These are phyloP conservation scores for Notarius quadriscutis DNA, from an alignment of 2,113 vertebrate genomes.

Conservation along the genomic window DNA sequence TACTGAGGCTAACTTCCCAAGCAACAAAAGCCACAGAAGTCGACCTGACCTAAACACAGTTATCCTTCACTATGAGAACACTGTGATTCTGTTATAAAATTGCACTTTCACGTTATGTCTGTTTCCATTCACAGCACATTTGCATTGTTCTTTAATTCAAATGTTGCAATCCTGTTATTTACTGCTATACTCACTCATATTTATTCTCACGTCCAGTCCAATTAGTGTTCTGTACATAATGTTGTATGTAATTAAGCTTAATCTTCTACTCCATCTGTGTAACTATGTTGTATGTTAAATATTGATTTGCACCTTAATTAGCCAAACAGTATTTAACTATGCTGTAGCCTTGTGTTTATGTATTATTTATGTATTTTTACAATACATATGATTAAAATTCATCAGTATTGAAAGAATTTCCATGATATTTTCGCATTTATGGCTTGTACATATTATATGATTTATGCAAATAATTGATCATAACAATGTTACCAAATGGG, in stretches of 20 bases:
- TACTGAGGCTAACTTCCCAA: neutral
- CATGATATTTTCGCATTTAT: conserved; percentile 6
- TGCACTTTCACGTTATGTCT: neutral
- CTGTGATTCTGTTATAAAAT: neutral
- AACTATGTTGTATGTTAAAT: neutral
- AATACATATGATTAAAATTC: neutral
- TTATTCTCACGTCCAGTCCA: neutral
- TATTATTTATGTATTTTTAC: neutral
- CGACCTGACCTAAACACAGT: neutral
- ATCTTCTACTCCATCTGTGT: neutral
- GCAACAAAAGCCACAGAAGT: neutral
- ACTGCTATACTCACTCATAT: neutral
- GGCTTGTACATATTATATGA: conserved; percentile 29
- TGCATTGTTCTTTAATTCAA: neutral
- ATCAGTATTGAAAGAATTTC: neutral
- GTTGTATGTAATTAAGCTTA: neutral
- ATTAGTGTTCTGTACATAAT: neutral
- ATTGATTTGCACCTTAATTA: neutral
- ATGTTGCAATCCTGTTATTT: neutral
- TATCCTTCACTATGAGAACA: neutral
- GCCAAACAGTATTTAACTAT: neutral
- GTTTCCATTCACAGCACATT: neutral
- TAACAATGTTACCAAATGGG: conserved; percentile 80
- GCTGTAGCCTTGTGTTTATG: neutral
- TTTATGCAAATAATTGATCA: conserved; percentile 58